Evolutionary conservation across 2,797 vertebrate genomes (phyloP), one percentile per base, ranked within the genome.

Genomic region (Lepidocolaptes lacrymiger): DNA sequence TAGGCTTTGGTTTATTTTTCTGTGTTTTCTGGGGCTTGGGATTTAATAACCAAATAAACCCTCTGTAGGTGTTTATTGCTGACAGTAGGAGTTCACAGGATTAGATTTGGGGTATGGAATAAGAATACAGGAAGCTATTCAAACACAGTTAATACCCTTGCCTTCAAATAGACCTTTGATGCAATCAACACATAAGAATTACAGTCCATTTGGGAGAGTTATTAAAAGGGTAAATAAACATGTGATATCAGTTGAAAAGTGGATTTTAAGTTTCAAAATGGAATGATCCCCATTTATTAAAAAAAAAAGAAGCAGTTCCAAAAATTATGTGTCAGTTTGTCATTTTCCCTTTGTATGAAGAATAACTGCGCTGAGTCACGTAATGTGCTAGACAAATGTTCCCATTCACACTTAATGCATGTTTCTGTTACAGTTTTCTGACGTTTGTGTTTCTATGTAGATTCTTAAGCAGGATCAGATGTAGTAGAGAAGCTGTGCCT

Each of bases 331-430:
- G 54, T 79, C 93, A 49, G 67, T 89, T 91, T 94, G 82, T 91
- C 19, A 11, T 94, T 82, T 90, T 84, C 11, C 8, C 34, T 95
- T 95, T 97, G 66, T 89, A 62, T 88, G 91, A 96, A 67, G 67
- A 83, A 69, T 68, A 86, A 80, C 59, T 95, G 59, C 85, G 37
- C 75, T 95, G 91, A 95, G 81, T 96, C 96, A 95, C 2, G 8
- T 94, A 95, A 78, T 67, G 63, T 69, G 78, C 86, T 82, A 92
- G 91, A 87, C 75, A 75, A 85, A 94, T 87, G 54, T 88, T 93
- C 88, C 52, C 43, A 55, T 95, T 96, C 88, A 88, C 78, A n/a
- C 94, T 75, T 96, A 86, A 91, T 93, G 61, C 49, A 18, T 39
- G 41, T 91, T 93, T 92, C 74, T 80, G 68, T 83, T 92, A 62